Conservation (phyloP, 2,888 invertebrate species). For the Spicauda simplicius region DNA sequence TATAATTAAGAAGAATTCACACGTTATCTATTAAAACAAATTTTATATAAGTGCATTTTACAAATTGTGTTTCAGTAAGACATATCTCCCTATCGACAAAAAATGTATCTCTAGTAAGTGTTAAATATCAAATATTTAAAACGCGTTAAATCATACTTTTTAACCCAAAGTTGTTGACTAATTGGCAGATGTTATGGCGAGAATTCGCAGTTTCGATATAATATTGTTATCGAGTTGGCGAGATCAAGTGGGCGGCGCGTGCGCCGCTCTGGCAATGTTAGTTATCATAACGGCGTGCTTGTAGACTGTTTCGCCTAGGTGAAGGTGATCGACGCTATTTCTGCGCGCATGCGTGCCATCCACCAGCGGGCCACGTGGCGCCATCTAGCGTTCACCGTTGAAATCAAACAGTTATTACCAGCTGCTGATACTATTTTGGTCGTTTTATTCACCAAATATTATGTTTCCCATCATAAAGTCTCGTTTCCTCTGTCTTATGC, state of each 20-base stretch:
- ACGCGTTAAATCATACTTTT: neutral
- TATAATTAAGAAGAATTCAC: neutral
- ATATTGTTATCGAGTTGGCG: slow-evolving; percentile 34
- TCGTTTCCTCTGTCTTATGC: slow-evolving; percentile 32
- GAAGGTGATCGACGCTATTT: slow-evolving; percentile 83
- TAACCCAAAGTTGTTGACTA: neutral
- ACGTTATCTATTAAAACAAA: neutral
- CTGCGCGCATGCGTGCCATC: slow-evolving; percentile 68
- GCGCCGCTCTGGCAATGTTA: slow-evolving; percentile 39
- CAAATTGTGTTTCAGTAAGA: no score
- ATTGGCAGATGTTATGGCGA: slow-evolving; percentile 2
- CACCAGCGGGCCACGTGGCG: slow-evolving; percentile 58
- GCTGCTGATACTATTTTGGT: slow-evolving; percentile 76
- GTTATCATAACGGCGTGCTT: slow-evolving; percentile 58
- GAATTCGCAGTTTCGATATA: slow-evolving; percentile 7
- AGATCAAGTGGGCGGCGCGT: slow-evolving; percentile 45
- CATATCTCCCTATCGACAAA: no score
- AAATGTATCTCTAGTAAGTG: no score
- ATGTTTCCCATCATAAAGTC: slow-evolving; percentile 51
- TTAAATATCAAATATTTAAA: neutral
- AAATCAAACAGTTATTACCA: slow-evolving; percentile 63
- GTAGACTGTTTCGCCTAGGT: slow-evolving; percentile 69
- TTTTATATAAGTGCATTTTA: no score
- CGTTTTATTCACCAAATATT: slow-evolving; percentile 52
- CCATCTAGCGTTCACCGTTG: slow-evolving; percentile 71